Evolutionary conservation across 35 echinoderm and acorn worm species (phyloP), one percentile per base, ranked within the genome.

Genomic region (Anneissia japonica): DNA sequence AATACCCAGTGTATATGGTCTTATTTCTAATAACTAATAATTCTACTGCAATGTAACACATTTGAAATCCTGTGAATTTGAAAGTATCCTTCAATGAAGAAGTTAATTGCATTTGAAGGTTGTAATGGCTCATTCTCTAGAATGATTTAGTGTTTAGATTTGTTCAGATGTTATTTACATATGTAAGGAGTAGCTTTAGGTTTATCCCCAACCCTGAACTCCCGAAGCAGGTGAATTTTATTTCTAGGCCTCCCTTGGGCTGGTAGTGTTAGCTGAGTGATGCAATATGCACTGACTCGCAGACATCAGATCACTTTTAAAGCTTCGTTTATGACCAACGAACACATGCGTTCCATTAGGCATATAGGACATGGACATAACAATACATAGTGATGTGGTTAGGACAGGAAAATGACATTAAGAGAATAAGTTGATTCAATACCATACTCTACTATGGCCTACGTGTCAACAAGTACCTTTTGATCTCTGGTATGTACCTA

Each of bases 191-290:
- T 64, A 19, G 2, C 19, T 19, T 16, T 64, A 64, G 51, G 51
- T 64, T 64, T 64, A 64, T 64, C 51, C 51, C 51, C 51, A 64
- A 64, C 51, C 51, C 51, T 64, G 51, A 64, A 64, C 51, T 64
- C 51, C 5, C 51, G 26, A 14, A 64, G 51, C 51, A 64, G 51
- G 51, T 64, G 51, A 64, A 64, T 64, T 64, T 26, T 23, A 12
- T 12, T 64, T 64, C 51, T 23, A 19, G 19, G 40, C 26, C 19
- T 64, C 51, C 51, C 51, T 64, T 23, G 51, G 26, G 51, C n/a
- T 64, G 21, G 11, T 64, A 9, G 26, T 64, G 51, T 64, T 64
- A 16, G 40, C 21, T 64, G 26, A 64, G 51, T 64, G 51, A 64
- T 64, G 51, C 19, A 64, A 64, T 64, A 19, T 64, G 51, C 51